Evolutionary conservation across 2,888 invertebrate genomes (phyloP), one percentile per base, ranked within the genome.

Genomic region (Crossocerus cetratus): DNA sequence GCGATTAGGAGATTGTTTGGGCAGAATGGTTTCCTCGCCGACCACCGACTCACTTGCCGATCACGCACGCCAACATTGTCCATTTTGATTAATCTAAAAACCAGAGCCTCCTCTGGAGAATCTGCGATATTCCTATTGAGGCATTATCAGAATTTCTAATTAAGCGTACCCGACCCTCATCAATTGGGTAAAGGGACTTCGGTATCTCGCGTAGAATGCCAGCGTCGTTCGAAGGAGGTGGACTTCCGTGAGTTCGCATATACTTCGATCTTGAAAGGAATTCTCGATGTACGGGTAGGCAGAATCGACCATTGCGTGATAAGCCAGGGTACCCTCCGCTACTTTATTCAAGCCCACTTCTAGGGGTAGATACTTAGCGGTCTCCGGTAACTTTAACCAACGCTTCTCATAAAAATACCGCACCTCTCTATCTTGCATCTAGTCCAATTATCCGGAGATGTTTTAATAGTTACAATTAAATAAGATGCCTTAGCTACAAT

Each of bases 161-260:
- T 53, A 56, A 32, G 8, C 58, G 32, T 83, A 88, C 88, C 88
- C 89, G 3, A 86, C 74, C 84, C 73, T 86, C 22, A 82, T 53
- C 13, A 88, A 66, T 74, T 89, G 86, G 0, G 82, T 76, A 60
- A 88, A 87, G 5, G 88, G 87, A 59, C 86, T 86, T 11, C 81
- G 82, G 4, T 63, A 62, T 11, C 84, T 77, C 3, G 69, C 74
- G 57, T 79, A 81, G 55, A 81, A 69, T 0, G 79, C 81, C 20
- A 81, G 44, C 0, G 61, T 18, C 14, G 73, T 56, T 5, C 69
- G 76, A 20, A 78, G 71, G 1, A 82, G 58, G 65, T 81, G 82
- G 49, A 82, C 69, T 75, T 86, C 86, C 14, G 87, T 85, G 16
- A 89, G 78, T 55, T 87, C 86, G 61, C 88, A 89, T 53, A 87